Evolutionary conservation across 2,113 vertebrate genomes (phyloP).

Genomic region (Phasianus colchicus): DNA sequence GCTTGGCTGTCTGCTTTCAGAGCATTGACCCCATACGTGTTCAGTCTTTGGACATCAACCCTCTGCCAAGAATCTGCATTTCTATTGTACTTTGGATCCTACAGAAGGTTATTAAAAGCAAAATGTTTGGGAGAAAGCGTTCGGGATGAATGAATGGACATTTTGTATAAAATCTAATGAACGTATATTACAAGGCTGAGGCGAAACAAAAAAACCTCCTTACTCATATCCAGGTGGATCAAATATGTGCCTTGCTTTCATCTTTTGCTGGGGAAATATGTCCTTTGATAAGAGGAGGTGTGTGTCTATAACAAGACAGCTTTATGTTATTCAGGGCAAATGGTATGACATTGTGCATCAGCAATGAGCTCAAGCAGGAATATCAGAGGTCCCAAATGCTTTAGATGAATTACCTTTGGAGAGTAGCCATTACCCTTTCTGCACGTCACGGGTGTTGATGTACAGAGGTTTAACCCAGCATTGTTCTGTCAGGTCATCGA

Average conservation of each 20-base stretch:
- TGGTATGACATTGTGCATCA: constrained; percentile 57
- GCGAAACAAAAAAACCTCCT: neutral
- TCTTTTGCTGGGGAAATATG: neutral
- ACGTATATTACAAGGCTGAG: neutral
- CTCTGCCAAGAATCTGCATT: neutral
- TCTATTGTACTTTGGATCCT: neutral
- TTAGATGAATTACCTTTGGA: constrained; percentile 62
- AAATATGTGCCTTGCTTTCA: neutral
- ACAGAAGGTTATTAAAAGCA: neutral
- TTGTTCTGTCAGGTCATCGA: constrained; percentile 62
- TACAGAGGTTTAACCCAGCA: constrained; percentile 50
- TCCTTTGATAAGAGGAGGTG: constrained; percentile 28
- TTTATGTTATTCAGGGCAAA: constrained; percentile 57
- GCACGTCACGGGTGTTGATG: constrained; percentile 53
- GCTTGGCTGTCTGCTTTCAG: neutral
- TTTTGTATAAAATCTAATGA: neutral
- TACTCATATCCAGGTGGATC: neutral
- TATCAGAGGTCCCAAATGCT: constrained; percentile 55
- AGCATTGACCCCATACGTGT: neutral
- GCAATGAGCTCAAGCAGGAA: constrained; percentile 56
- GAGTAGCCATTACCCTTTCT: constrained; percentile 59
- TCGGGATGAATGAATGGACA: neutral
- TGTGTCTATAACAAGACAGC: constrained; percentile 42
- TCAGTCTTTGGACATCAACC: neutral
- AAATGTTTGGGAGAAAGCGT: neutral